These are phyloP conservation scores for Drosophila falleni DNA, from an alignment of 2,888 invertebrate species.

Conservation along the genomic window DNA sequence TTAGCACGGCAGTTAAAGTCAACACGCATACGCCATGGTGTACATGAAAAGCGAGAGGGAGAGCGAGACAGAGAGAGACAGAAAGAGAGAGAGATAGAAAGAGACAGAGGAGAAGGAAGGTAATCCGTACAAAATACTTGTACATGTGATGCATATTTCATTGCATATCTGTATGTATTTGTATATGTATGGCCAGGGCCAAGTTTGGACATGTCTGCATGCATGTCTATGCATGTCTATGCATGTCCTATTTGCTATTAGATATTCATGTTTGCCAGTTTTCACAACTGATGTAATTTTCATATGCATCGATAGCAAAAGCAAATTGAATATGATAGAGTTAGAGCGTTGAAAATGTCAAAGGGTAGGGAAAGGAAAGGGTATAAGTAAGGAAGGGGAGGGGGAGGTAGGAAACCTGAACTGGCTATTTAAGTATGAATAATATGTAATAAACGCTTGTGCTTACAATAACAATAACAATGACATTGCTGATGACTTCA, in stretches of 20 bases:
- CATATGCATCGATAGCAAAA: conserved; percentile 44
- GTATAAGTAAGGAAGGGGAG: neutral
- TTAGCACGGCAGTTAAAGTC: conserved; percentile 45
- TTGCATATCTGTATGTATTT: neutral
- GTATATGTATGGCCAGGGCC: neutral
- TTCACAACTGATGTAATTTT: conserved; percentile 31
- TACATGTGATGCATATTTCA: conserved; percentile 61
- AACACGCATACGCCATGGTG: conserved; percentile 59
- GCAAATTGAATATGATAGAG: conserved; percentile 37
- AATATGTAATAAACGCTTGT: conserved; percentile 48
- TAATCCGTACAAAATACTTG: conserved; percentile 60
- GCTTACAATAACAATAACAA: conserved; percentile 29
- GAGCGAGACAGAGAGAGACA: neutral
- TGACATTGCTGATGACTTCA: conserved; percentile 29
- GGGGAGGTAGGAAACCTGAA: neutral
- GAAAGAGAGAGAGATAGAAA: neutral
- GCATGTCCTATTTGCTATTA: conserved; percentile 25
- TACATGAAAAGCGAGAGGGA: neutral
- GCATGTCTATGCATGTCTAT: conserved; percentile 12
- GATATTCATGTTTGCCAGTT: conserved; percentile 44
- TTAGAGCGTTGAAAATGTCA: neutral
- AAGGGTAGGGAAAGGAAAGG: too few species aligned
- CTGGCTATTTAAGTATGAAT: conserved; percentile 43
- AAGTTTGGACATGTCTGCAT: conserved; percentile 15
- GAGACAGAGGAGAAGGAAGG: neutral